Evolutionary conservation across 2,888 invertebrate species (phyloP).

Genomic region (Rhodophaea formosa): DNA sequence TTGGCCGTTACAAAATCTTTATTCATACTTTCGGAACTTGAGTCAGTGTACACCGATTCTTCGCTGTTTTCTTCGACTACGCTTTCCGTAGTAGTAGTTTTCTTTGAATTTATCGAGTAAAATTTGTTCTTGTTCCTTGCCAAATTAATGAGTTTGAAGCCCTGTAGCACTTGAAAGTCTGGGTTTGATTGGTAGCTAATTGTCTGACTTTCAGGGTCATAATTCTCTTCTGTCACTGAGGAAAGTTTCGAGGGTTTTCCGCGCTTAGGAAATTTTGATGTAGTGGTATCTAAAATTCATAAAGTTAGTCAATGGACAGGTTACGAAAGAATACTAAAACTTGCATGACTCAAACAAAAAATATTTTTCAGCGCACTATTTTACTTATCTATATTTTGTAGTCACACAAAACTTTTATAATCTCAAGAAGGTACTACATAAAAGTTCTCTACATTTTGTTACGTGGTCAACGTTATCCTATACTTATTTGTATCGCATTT

Average conservation of each 20-base stretch:
- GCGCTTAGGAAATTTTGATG: constrained; percentile 20
- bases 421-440: too few species aligned
- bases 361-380: too few species aligned
- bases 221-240: constrained; percentile 39
- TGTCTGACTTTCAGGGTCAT: constrained; percentile 51
- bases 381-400: too few species aligned
- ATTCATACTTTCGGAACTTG: constrained; percentile 38
- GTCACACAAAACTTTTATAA: too few species aligned
- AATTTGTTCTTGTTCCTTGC: constrained; percentile 47
- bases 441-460: too few species aligned
- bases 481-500: too few species aligned
- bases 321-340: too few species aligned
- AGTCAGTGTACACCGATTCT: constrained; percentile 35
- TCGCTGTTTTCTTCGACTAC: constrained; percentile 37
- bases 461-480: too few species aligned
- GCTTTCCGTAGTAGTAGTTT: constrained; percentile 42
- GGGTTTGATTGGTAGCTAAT: constrained; percentile 64
- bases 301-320: neutral
- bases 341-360: too few species aligned
- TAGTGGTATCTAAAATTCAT: constrained; percentile 11
- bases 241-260: constrained; percentile 46
- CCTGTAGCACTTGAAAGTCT: constrained; percentile 65
- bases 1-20: constrained; percentile 36
- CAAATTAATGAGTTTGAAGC: constrained; percentile 67
- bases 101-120: constrained; percentile 36